Evolutionary conservation across 1,140 invertebrate genomes (phyloP).

Genomic region (Melitaea cinxia): DNA sequence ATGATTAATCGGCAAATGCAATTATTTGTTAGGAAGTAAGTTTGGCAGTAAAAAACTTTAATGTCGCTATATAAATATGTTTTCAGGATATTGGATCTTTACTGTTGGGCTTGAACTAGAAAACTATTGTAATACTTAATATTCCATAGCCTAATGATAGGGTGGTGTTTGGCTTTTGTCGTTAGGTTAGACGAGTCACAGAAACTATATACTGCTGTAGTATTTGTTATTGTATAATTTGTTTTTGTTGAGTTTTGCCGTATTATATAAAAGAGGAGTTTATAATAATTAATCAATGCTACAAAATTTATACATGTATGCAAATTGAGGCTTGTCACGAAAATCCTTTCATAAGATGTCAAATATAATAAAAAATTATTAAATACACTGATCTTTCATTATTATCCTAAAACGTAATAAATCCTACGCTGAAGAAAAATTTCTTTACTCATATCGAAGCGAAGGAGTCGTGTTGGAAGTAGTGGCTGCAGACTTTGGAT

Average conservation of each 20-base stretch:
- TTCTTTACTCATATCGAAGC: too few species aligned
- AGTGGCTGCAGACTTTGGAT: too few species aligned
- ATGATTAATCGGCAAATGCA: slow-evolving; percentile 33
- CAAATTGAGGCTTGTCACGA: slow-evolving; percentile 77
- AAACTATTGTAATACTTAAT: slow-evolving; percentile 33
- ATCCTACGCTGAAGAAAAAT: too few species aligned
- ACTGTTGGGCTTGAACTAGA: slow-evolving; percentile 41
- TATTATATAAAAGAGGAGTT: slow-evolving; percentile 71
- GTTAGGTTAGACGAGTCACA: slow-evolving; percentile 72
- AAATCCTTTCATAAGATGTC: slow-evolving; percentile 78
- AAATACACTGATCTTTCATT: slow-evolving; percentile 47
- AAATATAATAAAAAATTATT: slow-evolving; percentile 80
- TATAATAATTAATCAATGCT: slow-evolving; percentile 73
- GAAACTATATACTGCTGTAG: slow-evolving; percentile 62
- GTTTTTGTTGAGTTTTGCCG: slow-evolving; percentile 79
- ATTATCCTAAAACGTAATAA: too few species aligned
- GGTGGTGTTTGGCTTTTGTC: slow-evolving; percentile 75
- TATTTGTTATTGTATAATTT: slow-evolving; percentile 74
- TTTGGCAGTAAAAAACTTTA: slow-evolving; percentile 39
- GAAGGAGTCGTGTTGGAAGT: too few species aligned
- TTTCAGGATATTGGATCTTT: slow-evolving; percentile 38
- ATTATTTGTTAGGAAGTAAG: slow-evolving; percentile 43
- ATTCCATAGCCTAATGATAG: slow-evolving; percentile 51
- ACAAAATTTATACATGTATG: slow-evolving; percentile 75
- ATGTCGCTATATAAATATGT: slow-evolving; percentile 37